Base-by-base conservation (phyloP, 92 coral and sea anemone species). In the Zoanthus sociatus region DNA sequence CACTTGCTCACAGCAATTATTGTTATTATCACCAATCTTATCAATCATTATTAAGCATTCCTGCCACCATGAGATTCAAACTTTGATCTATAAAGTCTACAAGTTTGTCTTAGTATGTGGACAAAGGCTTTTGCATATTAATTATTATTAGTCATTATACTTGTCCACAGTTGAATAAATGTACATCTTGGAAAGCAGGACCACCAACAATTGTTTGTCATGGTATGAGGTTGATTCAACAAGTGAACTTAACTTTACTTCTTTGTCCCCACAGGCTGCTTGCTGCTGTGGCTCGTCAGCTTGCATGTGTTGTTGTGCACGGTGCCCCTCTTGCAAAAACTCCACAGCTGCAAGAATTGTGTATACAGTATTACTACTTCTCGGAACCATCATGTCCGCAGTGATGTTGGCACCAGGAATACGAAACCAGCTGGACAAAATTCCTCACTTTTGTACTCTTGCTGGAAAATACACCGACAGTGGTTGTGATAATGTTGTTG, bases 231-330 rank as follows among this genome's bases (percentile, higher is more conserved):
- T 37, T 37, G 42, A 37, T 37, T 37, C 42, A 37, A 37, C 42
- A 37, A 37, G 42, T 37, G 42, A 37, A 37, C 42, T 37, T 63
- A n/a, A 45, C 12, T 73, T 16, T 16, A 46, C 18, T 16, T 20
- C 3, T 10, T 73, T 45, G 1, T 46, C 17, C 11, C 32, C 2
- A 1, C 12, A 97, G 99, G 99, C 99, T 85, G 99, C 99, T 15
- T 97, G 99, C 84, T 97, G 99, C 48, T 97, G 99, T 92, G 99
- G 99, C 37, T 92, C 98, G 3, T 92, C 99, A 0, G 98, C 99
- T 26, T 97, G 99, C 33, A 95, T 97, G 87, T 97, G 99, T 66
- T 97, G 99, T 77, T 97, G 99, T 91, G 94, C 95, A 5, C 94
- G 99, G 0, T 97, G 99, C 55, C 99, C 99, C 50, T 92, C 98